Conservation (phyloP, 2,113 vertebrate genomes). For the Zosterops lateralis region DNA sequence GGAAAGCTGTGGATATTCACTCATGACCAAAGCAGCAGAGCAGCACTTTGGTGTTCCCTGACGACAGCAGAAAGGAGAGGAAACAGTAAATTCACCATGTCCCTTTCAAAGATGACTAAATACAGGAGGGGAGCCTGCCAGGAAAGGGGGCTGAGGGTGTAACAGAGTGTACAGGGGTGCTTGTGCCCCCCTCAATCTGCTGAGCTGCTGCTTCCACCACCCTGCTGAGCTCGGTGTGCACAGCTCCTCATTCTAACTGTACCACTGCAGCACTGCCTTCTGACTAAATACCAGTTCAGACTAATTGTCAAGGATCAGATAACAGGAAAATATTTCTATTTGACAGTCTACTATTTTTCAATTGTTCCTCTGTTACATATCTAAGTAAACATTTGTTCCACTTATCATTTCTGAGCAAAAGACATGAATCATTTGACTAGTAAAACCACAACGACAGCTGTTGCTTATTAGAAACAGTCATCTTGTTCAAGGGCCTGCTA, state of each 20-base stretch:
- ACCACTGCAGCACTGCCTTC: neutral
- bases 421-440: conserved; percentile 84
- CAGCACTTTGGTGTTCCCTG: neutral
- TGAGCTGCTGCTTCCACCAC: neutral
- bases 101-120: neutral
- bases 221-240: neutral
- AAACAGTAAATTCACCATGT: neutral
- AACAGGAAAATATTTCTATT: conserved; percentile 73
- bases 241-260: neutral
- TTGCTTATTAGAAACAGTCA: conserved; percentile 80
- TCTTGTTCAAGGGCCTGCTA: conserved; percentile 72
- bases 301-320: conserved; percentile 74
- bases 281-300: conserved; percentile 37
- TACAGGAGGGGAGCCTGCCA: neutral
- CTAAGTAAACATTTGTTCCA: conserved; percentile 87
- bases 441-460: conserved; percentile 82
- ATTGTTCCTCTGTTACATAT: conserved; percentile 79
- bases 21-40: neutral
- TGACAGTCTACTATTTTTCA: conserved; percentile 72
- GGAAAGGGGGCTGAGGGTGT: neutral
- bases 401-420: conserved; percentile 85
- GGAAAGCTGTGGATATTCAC: neutral
- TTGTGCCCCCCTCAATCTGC: neutral
- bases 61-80: neutral
- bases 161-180: neutral